A percentile compares a stretch with the other conserved stretches of the same genome.
These are phyloP conservation scores for Spilarctia lutea DNA, from an alignment of 2,888 invertebrate species.

Conservation along the genomic window DNA sequence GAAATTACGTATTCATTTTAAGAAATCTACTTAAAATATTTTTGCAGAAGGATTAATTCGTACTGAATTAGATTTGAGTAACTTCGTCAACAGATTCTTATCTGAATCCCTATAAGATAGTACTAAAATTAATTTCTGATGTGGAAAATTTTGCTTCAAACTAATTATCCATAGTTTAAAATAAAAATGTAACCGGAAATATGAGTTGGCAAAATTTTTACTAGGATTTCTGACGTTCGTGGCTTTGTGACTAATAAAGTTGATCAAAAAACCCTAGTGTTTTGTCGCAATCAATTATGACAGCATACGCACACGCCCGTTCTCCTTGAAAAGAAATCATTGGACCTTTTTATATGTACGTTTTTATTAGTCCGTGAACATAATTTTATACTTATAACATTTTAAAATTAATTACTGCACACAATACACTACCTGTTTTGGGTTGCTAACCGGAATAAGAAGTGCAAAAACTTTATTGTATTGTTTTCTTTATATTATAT, in stretches of 20 bases:
- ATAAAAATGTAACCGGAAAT: background rate
- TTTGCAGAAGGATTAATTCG: background rate
- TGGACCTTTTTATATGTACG: constrained; percentile 11
- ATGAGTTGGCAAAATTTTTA: background rate
- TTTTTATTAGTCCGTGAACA: constrained; percentile 36
- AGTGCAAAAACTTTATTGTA: constrained; percentile 9
- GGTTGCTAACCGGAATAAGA: constrained; percentile 42
- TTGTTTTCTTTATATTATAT: background rate
- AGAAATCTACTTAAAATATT: background rate
- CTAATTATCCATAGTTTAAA: background rate
- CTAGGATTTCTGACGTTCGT: constrained; percentile 14
- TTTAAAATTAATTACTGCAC: constrained; percentile 42
- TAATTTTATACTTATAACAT: constrained; percentile 26
- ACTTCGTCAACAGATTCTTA: background rate
- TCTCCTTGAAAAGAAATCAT: constrained; percentile 50
- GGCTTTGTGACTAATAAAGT: constrained; percentile 8
- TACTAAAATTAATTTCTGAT: background rate
- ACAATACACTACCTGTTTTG: constrained; percentile 27
- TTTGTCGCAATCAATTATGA: constrained; percentile 23
- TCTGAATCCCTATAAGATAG: background rate
- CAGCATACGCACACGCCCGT: background rate
- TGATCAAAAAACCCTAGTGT: constrained; percentile 14
- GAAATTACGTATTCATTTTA: background rate
- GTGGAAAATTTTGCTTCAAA: background rate
- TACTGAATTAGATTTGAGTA: background rate